Conservation (phyloP, 1,140 invertebrate species). For the Melitaea cinxia region DNA sequence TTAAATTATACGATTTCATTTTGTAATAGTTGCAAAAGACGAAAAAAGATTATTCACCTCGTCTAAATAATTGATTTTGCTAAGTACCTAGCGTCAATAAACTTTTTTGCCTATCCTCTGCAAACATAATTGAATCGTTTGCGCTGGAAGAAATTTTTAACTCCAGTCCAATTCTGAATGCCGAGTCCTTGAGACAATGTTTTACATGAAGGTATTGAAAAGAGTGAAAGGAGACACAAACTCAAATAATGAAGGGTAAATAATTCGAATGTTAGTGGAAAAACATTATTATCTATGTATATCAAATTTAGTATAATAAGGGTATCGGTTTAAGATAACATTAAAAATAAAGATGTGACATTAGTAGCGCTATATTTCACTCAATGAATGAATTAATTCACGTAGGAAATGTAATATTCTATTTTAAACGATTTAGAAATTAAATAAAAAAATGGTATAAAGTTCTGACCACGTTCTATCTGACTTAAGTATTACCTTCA, state of each 20-base stretch:
- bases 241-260: background rate
- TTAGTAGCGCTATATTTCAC: too few relatives aligned
- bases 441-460: too few relatives aligned
- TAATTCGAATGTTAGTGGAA: background rate
- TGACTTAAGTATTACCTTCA: too few relatives aligned
- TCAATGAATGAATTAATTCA: too few relatives aligned
- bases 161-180: slow-evolving; percentile 32
- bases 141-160: slow-evolving; percentile 25
- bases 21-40: background rate
- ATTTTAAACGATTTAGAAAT: too few relatives aligned
- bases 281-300: too few relatives aligned
- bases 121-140: slow-evolving; percentile 39
- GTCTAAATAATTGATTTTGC: slow-evolving; percentile 9
- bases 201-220: slow-evolving; percentile 19
- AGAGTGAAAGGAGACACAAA: background rate
- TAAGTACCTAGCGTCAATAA: slow-evolving; percentile 1
- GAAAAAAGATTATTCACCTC: slow-evolving; percentile 10
- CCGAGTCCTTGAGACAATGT: background rate
- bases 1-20: too few relatives aligned
- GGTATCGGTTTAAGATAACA: too few relatives aligned
- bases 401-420: too few relatives aligned
- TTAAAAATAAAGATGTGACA: too few relatives aligned
- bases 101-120: slow-evolving; percentile 25
- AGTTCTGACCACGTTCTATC: too few relatives aligned
- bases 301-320: too few relatives aligned